Base-by-base conservation (phyloP, 2,888 invertebrate genomes). In the Pandemis corylana region DNA sequence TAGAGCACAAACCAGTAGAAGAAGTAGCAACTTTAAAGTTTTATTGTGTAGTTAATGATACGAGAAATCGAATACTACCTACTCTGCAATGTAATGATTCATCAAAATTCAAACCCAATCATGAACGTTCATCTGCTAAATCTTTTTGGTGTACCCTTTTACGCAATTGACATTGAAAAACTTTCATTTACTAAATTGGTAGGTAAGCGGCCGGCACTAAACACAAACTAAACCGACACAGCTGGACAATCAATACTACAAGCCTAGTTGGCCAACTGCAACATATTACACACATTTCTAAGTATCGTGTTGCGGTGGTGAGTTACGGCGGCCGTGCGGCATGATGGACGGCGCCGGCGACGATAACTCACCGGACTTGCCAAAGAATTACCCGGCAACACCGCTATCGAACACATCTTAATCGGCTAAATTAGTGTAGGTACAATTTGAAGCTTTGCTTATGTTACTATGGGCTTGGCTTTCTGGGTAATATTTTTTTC, bases 291-390 rank as follows among this genome's bases (percentile, higher is more conserved):
- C 28, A 67, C 59, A 59, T 46, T 56, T 46, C 67, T 44, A 68
- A 62, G 49, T 51, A 62, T 62, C 67, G 67, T 61, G 59, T 71
- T 66, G 53, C 72, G 41, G 53, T 77, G 56, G 79, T 84, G 81
- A 87, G 83, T 85, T 85, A 88, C 83, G 78, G 80, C 84, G 69
- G 75, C 71, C 9, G 10, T 5, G n/a, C 78, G 82, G 82, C 42
- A 84, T 86, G 84, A 87, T 82, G 86, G 84, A 88, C 84, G 84
- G 72, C 77, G 61, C 72, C 76, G 77, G 72, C 77, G 65, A 74
- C 76, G 77, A 77, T 80, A 80, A 81, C 80, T 80, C 80, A 77
- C 80, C 80, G 80, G 64, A 42, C 15, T 56, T 56, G 56, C 61
- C 42, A 20, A 59, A 61, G 73, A 73, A 69, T 69, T 73, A 73